These are phyloP conservation scores for Nysson spinosus DNA, from an alignment of 2,888 invertebrate species.

Conservation along the genomic window DNA sequence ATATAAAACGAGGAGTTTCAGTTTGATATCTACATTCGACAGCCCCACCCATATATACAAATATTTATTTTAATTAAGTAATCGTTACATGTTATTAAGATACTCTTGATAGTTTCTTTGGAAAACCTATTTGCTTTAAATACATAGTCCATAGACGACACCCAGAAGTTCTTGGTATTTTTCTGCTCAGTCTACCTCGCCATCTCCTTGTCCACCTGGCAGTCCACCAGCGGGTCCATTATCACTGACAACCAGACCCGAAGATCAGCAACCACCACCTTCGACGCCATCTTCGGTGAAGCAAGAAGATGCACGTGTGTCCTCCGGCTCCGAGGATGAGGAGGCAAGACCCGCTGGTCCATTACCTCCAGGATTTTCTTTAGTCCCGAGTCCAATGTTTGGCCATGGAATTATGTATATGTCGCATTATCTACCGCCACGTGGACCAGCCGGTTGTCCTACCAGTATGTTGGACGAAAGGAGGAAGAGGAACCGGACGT, in stretches of 20 bases:
- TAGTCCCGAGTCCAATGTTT: slow-evolving; percentile 93
- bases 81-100: no score
- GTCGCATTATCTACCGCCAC: slow-evolving; percentile 89
- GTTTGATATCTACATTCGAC: no score
- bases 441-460: slow-evolving; percentile 73
- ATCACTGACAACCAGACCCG: slow-evolving; percentile 73
- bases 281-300: slow-evolving; percentile 70
- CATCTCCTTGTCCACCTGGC: slow-evolving; percentile 73
- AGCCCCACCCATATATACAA: no score
- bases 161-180: no score
- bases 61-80: no score
- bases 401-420: slow-evolving; percentile 94
- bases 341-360: slow-evolving; percentile 79
- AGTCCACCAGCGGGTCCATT: slow-evolving; percentile 73
- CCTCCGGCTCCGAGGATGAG: slow-evolving; percentile 80
- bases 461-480: slow-evolving; percentile 87
- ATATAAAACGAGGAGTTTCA: no score
- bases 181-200: slow-evolving; percentile 69
- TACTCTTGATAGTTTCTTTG: no score
- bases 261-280: slow-evolving; percentile 71
- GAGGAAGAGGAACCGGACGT: slow-evolving; percentile 96
- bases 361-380: slow-evolving; percentile 84
- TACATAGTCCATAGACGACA: no score
- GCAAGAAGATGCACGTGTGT: slow-evolving; percentile 72
- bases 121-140: no score